A percentile compares a stretch with the other conserved stretches of the same genome.
Conservation (phyloP, 2,797 vertebrate genomes). For the Artibeus jamaicensis region DNA sequence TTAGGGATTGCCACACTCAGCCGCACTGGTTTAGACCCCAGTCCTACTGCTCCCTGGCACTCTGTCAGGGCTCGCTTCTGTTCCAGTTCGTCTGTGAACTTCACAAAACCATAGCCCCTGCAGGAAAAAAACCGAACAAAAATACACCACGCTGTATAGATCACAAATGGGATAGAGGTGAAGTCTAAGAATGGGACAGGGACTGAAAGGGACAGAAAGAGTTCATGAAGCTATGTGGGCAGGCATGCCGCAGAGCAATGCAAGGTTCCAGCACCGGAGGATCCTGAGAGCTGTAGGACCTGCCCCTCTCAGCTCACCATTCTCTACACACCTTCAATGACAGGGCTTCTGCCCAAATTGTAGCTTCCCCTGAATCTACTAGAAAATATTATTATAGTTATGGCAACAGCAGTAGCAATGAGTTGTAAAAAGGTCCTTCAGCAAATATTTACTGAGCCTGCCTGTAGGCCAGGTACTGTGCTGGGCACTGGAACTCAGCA, state of each 20-base stretch:
- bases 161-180: not conserved
- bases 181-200: not conserved
- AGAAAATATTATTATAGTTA: not conserved
- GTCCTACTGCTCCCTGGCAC: conserved; percentile 91
- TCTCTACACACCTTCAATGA: not conserved
- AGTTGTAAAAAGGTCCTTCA: not conserved
- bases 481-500: not conserved
- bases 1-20: conserved; percentile 93
- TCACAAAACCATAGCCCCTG: conserved; percentile 95
- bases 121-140: conserved; percentile 34
- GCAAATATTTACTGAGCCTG: not conserved
- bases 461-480: not conserved
- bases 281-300: not conserved
- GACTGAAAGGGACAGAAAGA: not conserved
- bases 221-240: not conserved
- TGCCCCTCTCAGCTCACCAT: not conserved
- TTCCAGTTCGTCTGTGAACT: conserved; percentile 92
- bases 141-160: not conserved
- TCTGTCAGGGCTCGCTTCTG: conserved; percentile 92
- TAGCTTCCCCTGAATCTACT: not conserved
- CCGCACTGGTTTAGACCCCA: conserved; percentile 90
- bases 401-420: not conserved
- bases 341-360: not conserved
- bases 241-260: not conserved
- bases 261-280: not conserved